Conservation (phyloP, 2,888 invertebrate species). For the Onchidella celtica region DNA sequence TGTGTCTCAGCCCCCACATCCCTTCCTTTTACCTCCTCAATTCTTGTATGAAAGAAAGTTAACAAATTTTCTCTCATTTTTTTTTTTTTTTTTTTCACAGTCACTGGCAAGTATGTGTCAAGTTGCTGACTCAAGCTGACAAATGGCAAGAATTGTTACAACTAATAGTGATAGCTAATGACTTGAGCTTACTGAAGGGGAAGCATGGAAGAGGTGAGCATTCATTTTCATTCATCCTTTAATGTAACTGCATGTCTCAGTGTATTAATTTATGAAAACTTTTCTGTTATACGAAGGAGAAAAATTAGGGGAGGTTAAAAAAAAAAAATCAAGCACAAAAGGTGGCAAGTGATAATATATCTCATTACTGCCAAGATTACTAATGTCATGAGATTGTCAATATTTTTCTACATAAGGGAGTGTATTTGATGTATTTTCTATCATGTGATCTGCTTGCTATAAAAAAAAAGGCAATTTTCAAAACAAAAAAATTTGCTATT, state of each 20-base stretch:
- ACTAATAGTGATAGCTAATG: conserved; percentile 57
- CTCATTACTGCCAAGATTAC: too few relatives aligned
- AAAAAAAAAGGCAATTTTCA: too few relatives aligned
- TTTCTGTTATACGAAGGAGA: too few relatives aligned
- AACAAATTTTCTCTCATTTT: neutral
- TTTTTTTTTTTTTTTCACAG: neutral
- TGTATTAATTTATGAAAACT: too few relatives aligned
- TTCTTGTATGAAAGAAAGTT: neutral
- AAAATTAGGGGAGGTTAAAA: neutral
- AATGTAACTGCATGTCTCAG: too few relatives aligned
- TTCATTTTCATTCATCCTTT: neutral
- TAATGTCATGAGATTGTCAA: too few relatives aligned
- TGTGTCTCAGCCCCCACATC: neutral
- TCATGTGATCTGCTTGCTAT: too few relatives aligned
- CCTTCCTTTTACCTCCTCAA: neutral
- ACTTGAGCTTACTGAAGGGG: conserved; percentile 56
- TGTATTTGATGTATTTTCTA: too few relatives aligned
- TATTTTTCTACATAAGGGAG: too few relatives aligned
- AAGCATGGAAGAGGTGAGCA: conserved; percentile 52
- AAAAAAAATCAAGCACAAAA: too few relatives aligned
- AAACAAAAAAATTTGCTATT: too few relatives aligned
- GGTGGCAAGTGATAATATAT: too few relatives aligned
- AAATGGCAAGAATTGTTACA: conserved; percentile 53
- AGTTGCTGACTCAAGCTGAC: conserved; percentile 56
- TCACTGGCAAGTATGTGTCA: conserved; percentile 64